phyloP scores from a whole-genome alignment of 2,113 vertebrate genomes.

The Xenus cinereus region DNA sequence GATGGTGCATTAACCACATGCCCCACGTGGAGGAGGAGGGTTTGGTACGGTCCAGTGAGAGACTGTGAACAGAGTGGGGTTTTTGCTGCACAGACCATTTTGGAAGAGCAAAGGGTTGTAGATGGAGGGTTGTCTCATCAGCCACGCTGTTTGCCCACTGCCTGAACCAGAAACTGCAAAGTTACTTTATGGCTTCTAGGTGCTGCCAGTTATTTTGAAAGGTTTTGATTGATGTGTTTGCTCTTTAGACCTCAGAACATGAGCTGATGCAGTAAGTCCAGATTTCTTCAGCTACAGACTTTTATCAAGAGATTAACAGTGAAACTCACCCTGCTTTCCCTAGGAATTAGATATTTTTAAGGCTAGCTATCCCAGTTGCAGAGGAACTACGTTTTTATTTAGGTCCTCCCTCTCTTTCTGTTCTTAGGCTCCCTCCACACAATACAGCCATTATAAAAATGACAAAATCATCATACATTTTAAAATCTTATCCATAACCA shows the following conservation, averaged over 20 bases:
- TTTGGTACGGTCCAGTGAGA: not conserved
- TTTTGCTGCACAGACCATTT: not conserved
- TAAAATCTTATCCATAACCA: not conserved
- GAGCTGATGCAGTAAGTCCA: not conserved
- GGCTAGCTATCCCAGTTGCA: not conserved
- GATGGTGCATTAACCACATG: not conserved
- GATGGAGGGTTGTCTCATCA: not conserved
- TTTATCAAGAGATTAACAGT: not conserved
- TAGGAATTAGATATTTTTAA: not conserved
- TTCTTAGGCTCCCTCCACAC: not conserved
- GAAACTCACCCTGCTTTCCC: not conserved
- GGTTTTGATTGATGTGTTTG: not conserved
- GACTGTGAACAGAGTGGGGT: not conserved
- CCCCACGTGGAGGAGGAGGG: not conserved
- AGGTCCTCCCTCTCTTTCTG: not conserved
- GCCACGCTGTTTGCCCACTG: not conserved
- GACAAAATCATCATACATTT: not conserved
- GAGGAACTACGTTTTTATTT: not conserved
- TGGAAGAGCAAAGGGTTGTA: not conserved
- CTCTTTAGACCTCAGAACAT: slow-evolving; percentile 1
- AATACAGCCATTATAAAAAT: not conserved
- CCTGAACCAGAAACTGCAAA: not conserved
- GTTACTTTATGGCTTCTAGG: not conserved
- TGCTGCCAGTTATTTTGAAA: not conserved
- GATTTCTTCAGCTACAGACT: not conserved